Percentiles rank a stretch among this genome's conserved stretches.
Conservation (phyloP, 1,140 invertebrate species). For the Lanistes nyassanus region DNA sequence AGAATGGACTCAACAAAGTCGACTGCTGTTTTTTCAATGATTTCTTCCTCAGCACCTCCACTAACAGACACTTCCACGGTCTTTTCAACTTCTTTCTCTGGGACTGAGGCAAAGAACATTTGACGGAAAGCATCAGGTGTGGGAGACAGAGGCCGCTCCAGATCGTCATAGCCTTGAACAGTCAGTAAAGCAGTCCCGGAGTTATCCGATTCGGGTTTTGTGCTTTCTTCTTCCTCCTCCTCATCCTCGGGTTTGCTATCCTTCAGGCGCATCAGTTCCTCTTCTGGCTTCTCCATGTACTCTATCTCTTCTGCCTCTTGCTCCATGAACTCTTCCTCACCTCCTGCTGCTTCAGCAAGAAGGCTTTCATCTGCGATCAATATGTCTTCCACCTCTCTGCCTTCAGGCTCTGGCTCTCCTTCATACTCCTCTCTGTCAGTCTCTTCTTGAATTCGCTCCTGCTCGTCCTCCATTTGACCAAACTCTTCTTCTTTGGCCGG, state of each 20-base stretch:
- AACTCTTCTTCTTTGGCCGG: constrained; percentile 16
- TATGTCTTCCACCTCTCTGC: constrained; percentile 16
- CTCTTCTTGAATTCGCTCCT: constrained; percentile 5
- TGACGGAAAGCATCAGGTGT: constrained; percentile 59
- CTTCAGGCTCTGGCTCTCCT: constrained; percentile 33
- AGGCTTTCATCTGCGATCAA: constrained; percentile 15
- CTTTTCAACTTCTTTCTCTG: constrained; percentile 10
- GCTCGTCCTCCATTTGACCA: constrained; percentile 25
- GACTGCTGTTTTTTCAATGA: constrained; percentile 47
- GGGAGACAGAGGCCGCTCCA: constrained; percentile 62
- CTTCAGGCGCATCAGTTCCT: constrained; percentile 63
- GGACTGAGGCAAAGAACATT: constrained; percentile 47
- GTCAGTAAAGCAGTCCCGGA: background rate
- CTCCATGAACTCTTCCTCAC: constrained; percentile 33
- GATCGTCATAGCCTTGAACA: constrained; percentile 41
- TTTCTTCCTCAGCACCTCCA: constrained; percentile 30
- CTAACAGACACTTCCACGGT: background rate
- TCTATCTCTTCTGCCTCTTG: constrained; percentile 41
- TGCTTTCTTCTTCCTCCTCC: constrained; percentile 29
- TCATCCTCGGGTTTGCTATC: constrained; percentile 67
- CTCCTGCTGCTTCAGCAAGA: constrained; percentile 28
- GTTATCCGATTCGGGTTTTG: background rate
- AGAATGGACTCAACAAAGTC: constrained; percentile 61
- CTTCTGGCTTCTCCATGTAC: constrained; percentile 56
- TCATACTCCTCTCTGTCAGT: constrained; percentile 29